Evolutionary conservation across 2,888 invertebrate genomes (phyloP).

Genomic region (Lysandra coridon): DNA sequence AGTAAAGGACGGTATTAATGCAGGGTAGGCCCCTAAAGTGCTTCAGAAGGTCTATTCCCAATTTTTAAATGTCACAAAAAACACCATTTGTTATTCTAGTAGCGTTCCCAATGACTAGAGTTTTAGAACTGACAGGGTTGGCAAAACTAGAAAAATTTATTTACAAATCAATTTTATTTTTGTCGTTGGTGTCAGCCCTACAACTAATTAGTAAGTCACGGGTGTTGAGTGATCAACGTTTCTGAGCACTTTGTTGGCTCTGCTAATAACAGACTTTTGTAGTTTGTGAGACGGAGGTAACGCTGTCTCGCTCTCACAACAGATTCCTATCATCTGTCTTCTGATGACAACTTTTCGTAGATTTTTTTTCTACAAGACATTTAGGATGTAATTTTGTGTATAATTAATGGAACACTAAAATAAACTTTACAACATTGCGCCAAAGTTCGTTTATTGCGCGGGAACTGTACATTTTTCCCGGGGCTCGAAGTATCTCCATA

Average conservation of each 20-base stretch:
- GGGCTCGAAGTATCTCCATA: too few relatives aligned
- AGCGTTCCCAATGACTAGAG: not conserved
- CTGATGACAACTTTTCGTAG: not conserved
- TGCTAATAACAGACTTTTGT: constrained; percentile 16
- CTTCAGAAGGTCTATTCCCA: too few relatives aligned
- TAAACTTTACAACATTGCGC: too few relatives aligned
- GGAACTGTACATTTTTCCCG: too few relatives aligned
- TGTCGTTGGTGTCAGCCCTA: not conserved
- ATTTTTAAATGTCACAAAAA: too few relatives aligned
- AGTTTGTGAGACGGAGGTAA: not conserved
- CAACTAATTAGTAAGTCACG: constrained; percentile 29
- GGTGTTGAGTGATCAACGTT: constrained; percentile 28
- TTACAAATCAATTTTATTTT: not conserved
- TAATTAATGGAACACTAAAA: too few relatives aligned
- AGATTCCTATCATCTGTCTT: not conserved
- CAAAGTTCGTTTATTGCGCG: too few relatives aligned
- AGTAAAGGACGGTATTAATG: too few relatives aligned
- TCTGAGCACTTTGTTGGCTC: constrained; percentile 26
- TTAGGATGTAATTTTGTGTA: too few relatives aligned
- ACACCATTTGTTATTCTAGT: too few relatives aligned
- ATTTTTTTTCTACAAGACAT: not conserved
- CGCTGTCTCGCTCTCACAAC: not conserved
- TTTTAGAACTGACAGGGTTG: not conserved
- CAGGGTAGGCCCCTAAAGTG: too few relatives aligned
- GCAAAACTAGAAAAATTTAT: not conserved